Base-by-base conservation (phyloP, 2,888 invertebrate species). In the Eristalis arbustorum region DNA sequence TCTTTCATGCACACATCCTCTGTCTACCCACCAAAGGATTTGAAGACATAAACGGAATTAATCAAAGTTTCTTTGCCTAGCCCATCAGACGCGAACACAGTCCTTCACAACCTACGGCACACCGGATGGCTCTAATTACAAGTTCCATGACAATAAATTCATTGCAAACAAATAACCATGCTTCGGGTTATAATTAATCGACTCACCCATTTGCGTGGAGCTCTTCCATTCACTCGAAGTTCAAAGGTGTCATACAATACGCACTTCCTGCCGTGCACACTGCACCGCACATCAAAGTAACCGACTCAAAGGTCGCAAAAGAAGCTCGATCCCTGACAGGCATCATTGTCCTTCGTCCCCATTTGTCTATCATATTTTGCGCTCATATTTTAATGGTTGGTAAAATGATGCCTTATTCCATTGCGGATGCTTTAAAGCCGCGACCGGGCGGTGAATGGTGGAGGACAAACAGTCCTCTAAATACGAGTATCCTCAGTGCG, bases 351-450 rank as follows among this genome's bases (percentile, higher is more conserved):
- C 23, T 34, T n/a, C 42, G 2, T 22, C 49, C 18, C 31, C 31
- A 31, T 75, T 49, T 66, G 59, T 67, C 40, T n/a, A 18, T 31
- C 40, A 67, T 10, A 67, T 67, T 61, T 61, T 67, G 57, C 66
- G 59, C 37, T 57, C 68, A 40, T 77, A 57, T 72, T 34, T 37
- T 49, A 66, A 78, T 71, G 72, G 64, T n/a, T 71, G 31, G 57
- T 28, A 66, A 79, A 80, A 62, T 62, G 34, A 73, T 72, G 72
- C 66, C 79, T 73, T 49, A 66, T 66, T 18, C 72, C 79, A 61
- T 66, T 80, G 79, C 56, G 40, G 79, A 67, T 62, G 63, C 13
- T 64, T 63, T 23, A 66, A 74, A 80, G 63, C 11, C 23, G 37
- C 72, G 63, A 56, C 37, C 25, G 23, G 42, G 18, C 18, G 1